These are phyloP conservation scores for Mnemiopsis leidyi DNA, from an alignment of 37 sponge, comb jelly and placozoan genomes.

Conservation along the genomic window DNA sequence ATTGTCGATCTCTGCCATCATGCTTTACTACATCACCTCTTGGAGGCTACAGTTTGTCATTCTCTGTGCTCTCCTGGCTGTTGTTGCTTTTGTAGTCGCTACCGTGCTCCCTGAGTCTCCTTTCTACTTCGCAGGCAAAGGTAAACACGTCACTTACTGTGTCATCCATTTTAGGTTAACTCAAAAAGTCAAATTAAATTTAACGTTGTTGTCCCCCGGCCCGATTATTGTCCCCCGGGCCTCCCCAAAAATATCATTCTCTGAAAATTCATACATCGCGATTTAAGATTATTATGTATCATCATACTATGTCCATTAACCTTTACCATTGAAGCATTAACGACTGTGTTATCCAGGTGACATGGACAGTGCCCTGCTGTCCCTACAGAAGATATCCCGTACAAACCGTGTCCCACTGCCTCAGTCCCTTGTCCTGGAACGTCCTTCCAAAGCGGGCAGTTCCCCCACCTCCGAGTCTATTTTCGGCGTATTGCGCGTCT, in stretches of 20 bases:
- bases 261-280: no score
- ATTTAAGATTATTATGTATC: no score
- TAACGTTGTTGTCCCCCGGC: no score
- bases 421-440: background rate
- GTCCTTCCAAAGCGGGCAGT: background rate
- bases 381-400: background rate
- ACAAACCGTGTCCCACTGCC: background rate
- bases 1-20: background rate
- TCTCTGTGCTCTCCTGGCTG: background rate
- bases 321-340: no score
- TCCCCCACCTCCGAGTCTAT: background rate
- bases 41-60: background rate
- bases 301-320: no score
- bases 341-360: no score
- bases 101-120: background rate
- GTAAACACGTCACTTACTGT: background rate
- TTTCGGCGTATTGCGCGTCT: background rate
- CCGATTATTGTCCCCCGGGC: no score
- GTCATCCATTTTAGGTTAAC: no score
- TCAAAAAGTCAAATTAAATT: no score
- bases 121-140: conserved; percentile 8
- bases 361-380: background rate
- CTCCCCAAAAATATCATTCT: no score
- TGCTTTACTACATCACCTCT: background rate
- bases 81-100: background rate